Evolutionary conservation across 2,113 vertebrate species (phyloP).

Genomic region (Cynocephalus volans): DNA sequence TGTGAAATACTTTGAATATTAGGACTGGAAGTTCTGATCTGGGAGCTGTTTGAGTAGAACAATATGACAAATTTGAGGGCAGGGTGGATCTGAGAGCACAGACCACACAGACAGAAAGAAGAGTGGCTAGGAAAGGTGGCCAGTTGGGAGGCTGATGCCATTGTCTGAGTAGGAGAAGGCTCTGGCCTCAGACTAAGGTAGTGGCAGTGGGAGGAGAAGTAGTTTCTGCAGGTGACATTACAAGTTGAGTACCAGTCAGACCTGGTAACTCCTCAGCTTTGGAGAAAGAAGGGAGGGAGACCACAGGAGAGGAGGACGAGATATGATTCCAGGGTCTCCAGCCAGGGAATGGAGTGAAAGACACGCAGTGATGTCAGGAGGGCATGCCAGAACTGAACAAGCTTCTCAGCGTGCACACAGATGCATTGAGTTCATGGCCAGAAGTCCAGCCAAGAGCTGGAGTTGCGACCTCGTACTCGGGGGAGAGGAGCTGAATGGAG

Average conservation of each 20-base stretch:
- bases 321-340: not conserved
- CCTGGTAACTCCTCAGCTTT: not conserved
- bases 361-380: not conserved
- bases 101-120: not conserved
- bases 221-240: no score
- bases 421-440: not conserved
- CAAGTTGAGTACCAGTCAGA: not conserved
- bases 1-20: not conserved
- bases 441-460: not conserved
- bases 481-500: not conserved
- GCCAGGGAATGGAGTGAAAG: not conserved
- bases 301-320: not conserved
- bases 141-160: rapidly evolving
- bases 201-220: not conserved
- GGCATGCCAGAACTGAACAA: not conserved
- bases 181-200: not conserved
- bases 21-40: not conserved
- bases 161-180: not conserved
- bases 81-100: not conserved
- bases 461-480: not conserved
- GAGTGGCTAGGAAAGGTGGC: not conserved
- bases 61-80: not conserved
- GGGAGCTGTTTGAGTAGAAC: not conserved
- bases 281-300: not conserved
- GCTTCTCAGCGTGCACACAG: not conserved